phyloP scores from a whole-genome alignment of 2,888 invertebrate species.

The Drosophila bunnanda region DNA sequence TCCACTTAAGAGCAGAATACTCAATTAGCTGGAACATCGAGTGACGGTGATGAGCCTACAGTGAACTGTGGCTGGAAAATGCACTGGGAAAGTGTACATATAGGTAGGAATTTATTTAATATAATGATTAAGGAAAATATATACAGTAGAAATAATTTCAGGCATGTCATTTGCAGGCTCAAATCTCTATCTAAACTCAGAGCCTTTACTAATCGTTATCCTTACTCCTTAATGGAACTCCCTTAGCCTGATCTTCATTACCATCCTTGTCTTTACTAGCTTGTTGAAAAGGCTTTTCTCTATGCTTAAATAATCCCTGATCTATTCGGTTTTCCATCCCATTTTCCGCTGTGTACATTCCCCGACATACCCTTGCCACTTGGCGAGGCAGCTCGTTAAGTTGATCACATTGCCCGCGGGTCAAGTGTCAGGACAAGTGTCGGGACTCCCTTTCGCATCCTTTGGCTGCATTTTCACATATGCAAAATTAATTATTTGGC shows the following conservation, averaged over 20 bases:
- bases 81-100: neutral
- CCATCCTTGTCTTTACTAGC: no score
- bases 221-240: no score
- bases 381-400: conserved; percentile 62
- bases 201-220: no score
- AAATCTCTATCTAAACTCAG: no score
- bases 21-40: conserved; percentile 63
- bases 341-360: conserved; percentile 11
- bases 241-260: no score
- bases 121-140: no score
- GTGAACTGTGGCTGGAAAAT: neutral
- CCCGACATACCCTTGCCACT: conserved; percentile 2
- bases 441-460: conserved; percentile 46
- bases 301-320: no score
- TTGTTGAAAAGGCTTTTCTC: no score
- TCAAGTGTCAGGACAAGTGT: conserved; percentile 65
- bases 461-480: conserved; percentile 59
- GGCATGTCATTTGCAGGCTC: no score
- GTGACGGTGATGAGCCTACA: conserved; percentile 24
- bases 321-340: no score
- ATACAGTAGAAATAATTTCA: no score
- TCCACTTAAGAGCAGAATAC: conserved; percentile 74
- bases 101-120: neutral
- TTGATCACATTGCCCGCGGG: conserved; percentile 61
- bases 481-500: conserved; percentile 70